These are phyloP conservation scores for Malurus elegans DNA, from an alignment of 2,113 vertebrate species.

Conservation along the genomic window DNA sequence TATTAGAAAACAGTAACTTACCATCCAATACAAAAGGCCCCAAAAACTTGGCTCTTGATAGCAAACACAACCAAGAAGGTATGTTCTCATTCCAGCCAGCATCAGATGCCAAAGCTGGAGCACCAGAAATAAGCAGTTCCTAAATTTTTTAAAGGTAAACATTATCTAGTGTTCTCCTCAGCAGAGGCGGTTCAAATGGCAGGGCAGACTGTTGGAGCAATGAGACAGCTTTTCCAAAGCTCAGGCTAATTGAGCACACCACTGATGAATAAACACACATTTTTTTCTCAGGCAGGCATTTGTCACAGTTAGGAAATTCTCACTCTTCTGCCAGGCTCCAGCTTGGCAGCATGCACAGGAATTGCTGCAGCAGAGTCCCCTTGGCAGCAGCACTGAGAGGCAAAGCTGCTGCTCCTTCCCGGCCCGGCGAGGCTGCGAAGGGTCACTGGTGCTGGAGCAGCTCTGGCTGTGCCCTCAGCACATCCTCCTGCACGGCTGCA, in stretches of 20 bases:
- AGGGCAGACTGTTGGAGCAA: not conserved
- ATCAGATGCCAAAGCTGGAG: not conserved
- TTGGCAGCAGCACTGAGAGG: not conserved
- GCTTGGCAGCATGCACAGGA: not conserved
- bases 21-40: not conserved
- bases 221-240: not conserved
- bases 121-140: not conserved
- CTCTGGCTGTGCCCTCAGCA: not conserved
- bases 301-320: slow-evolving; percentile 26
- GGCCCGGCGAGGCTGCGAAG: not conserved
- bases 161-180: not conserved
- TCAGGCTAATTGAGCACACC: not conserved
- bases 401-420: not conserved
- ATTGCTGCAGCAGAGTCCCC: not conserved
- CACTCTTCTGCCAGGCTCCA: slow-evolving; percentile 24
- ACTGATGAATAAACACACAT: not conserved
- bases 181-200: not conserved
- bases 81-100: not conserved
- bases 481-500: rapidly evolving
- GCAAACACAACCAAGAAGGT: not conserved
- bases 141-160: not conserved
- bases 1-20: not conserved
- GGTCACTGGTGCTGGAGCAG: rapidly evolving
- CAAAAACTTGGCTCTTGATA: rapidly evolving
- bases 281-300: slow-evolving; percentile 14